Base-by-base conservation (phyloP, 2,888 invertebrate genomes). In the Gerosis bhagava region DNA sequence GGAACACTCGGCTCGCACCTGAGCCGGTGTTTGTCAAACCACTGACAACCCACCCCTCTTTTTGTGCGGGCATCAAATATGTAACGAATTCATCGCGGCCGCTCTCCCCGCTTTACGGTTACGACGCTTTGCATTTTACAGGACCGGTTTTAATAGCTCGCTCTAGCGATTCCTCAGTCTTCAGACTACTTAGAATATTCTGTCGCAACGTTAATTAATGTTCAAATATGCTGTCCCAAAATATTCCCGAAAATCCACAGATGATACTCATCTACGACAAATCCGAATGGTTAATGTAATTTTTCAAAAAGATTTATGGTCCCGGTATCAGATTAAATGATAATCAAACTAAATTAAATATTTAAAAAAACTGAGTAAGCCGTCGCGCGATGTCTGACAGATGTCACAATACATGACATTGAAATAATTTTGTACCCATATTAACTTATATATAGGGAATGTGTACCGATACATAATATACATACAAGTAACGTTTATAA, bases 51-150 rank as follows among this genome's bases (percentile, higher is more conserved):
- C 49, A 47, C 47, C 37, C 37, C 56, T 51, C 50, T 64, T 62
- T 68, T 66, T 65, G 64, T 65, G 62, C 57, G 60, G 64, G 64
- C 67, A 71, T 72, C 68, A 69, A 71, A 69, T 69, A 65, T 70
- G 60, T 67, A 63, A 58, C 51, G 51, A 59, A 64, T 67, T 56
- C 50, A 45, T 56, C 51, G 49, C 52, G 42, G 34, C 44, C 44
- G 52, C 51, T 50, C 48, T 48, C 47, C 48, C 54, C 53, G 47
- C 50, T 54, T 54, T 49, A 54, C 32, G 47, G 37, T 49, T 44
- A 54, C 44, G 50, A 56, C 46, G 40, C 39, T 52, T 45, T 54
- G 46, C 48, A 47, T 49, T 44, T 43, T 47, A 28, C 37, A 51
- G 40, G 48, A 44, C 21, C 13, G 19, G 29, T 12, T 44, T 44